Evolutionary conservation across 2,888 invertebrate genomes (phyloP).

Genomic region (Leptura quadrifasciata): DNA sequence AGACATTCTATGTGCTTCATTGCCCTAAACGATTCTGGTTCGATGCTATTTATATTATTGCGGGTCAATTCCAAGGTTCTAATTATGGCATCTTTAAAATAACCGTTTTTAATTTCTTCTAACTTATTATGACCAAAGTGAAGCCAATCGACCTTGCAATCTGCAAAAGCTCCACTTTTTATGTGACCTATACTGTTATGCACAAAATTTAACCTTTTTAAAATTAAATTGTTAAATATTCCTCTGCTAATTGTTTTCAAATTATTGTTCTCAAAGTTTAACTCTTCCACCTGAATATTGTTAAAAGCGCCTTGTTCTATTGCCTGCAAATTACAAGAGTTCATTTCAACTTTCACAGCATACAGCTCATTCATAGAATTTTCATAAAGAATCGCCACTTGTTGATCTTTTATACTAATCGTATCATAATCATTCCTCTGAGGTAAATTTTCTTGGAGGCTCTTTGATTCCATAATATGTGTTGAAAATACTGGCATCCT

Average conservation of each 20-base stretch:
- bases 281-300: not conserved
- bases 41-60: slow-evolving; percentile 2
- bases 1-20: not conserved
- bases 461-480: not conserved
- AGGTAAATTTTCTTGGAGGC: not conserved
- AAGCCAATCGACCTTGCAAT: not conserved
- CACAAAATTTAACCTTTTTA: not conserved
- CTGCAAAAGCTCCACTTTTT: not conserved
- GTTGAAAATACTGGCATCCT: not conserved
- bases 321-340: not conserved
- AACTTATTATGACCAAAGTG: not conserved
- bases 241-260: slow-evolving; percentile 1
- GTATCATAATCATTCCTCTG: not conserved
- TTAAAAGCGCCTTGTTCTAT: slow-evolving; percentile 10
- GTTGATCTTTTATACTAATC: not conserved
- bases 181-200: not conserved
- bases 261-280: not conserved
- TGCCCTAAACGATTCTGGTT: slow-evolving; percentile 1
- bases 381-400: slow-evolving; percentile 10
- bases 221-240: slow-evolving; percentile 5
- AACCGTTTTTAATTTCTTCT: not conserved
- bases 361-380: not conserved
- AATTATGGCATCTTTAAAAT: not conserved
- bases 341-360: not conserved
- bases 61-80: not conserved